Percentiles rank a stretch among this genome's conserved stretches.
phyloP scores from a whole-genome alignment of 2,113 vertebrate genomes.

The Tenebrosternarchus preto region DNA sequence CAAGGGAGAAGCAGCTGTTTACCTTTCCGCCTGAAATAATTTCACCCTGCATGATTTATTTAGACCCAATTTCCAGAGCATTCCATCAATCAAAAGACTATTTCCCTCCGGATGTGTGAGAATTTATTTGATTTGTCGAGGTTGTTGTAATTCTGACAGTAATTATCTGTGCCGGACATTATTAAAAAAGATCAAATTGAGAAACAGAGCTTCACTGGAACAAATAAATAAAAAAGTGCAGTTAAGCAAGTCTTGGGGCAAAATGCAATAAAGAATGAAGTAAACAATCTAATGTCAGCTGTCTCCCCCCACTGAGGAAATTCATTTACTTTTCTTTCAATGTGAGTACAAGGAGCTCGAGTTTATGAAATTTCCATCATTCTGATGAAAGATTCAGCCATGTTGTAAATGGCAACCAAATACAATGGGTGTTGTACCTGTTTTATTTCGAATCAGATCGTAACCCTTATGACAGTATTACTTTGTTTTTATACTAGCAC shows the following conservation, averaged over 20 bases:
- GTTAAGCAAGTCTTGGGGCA: conserved; percentile 2
- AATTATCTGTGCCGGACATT: conserved; percentile 44
- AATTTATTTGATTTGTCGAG: conserved; percentile 51
- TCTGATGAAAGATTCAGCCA: conserved; percentile 1
- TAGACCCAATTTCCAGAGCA: conserved; percentile 47
- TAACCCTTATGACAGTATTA: neutral
- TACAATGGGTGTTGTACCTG: conserved; percentile 1
- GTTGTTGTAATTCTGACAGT: conserved; percentile 38
- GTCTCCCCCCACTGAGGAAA: conserved; percentile 18
- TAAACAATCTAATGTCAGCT: conserved; percentile 36
- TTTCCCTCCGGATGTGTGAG: conserved; percentile 45
- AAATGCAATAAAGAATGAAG: conserved; percentile 33
- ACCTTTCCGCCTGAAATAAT: conserved; percentile 36
- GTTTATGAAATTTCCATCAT: conserved; percentile 7
- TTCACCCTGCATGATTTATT: conserved; percentile 47
- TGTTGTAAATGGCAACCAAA: conserved; percentile 4
- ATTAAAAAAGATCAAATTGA: conserved; percentile 41
- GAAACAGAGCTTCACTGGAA: conserved; percentile 18
- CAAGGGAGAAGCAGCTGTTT: conserved; percentile 35
- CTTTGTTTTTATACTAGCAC: neutral
- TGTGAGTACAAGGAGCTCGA: conserved; percentile 8
- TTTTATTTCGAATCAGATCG: conserved; percentile 2
- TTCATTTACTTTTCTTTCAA: conserved; percentile 37
- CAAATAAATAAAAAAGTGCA: conserved; percentile 29
- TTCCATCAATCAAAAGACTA: conserved; percentile 43